Conservation (phyloP, 1,140 invertebrate species). For the Bombus breviceps region DNA sequence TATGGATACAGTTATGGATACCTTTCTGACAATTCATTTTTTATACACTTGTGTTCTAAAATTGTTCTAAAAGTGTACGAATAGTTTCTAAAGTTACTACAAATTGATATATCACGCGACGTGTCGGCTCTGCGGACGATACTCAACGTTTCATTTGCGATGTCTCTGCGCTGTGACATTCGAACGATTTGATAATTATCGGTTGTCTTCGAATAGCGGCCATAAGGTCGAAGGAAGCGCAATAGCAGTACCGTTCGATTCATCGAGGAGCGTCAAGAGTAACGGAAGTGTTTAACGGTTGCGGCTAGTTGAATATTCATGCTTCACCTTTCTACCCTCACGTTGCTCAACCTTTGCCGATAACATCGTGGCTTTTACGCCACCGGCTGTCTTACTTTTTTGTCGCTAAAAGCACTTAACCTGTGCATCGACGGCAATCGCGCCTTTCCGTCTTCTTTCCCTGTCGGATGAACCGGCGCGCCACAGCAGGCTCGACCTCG, state of each 20-base stretch:
- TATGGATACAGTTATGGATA: not conserved
- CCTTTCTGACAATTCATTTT: not conserved
- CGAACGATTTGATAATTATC: not conserved
- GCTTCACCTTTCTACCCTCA: conserved; percentile 61
- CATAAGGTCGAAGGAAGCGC: not conserved
- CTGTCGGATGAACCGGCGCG: conserved; percentile 20
- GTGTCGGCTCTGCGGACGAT: not conserved
- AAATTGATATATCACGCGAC: not conserved
- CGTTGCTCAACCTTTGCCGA: conserved; percentile 63
- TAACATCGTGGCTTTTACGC: conserved; percentile 67
- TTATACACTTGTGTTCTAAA: not conserved
- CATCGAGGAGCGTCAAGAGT: conserved; percentile 65
- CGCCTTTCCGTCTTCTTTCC: conserved; percentile 54
- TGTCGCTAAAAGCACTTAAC: conserved; percentile 67
- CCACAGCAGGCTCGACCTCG: not conserved
- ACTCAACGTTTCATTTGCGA: not conserved
- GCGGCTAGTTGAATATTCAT: conserved; percentile 73
- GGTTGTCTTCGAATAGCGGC: not conserved
- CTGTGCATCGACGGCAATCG: conserved; percentile 61
- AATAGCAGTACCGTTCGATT: conserved; percentile 40
- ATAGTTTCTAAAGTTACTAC: not conserved
- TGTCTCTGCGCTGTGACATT: not conserved
- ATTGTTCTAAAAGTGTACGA: too few relatives aligned
- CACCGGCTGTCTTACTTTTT: conserved; percentile 60
- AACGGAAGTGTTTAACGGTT: conserved; percentile 71